Base-by-base conservation (phyloP, 2,797 vertebrate genomes). In the Anomalospiza imberbis region DNA sequence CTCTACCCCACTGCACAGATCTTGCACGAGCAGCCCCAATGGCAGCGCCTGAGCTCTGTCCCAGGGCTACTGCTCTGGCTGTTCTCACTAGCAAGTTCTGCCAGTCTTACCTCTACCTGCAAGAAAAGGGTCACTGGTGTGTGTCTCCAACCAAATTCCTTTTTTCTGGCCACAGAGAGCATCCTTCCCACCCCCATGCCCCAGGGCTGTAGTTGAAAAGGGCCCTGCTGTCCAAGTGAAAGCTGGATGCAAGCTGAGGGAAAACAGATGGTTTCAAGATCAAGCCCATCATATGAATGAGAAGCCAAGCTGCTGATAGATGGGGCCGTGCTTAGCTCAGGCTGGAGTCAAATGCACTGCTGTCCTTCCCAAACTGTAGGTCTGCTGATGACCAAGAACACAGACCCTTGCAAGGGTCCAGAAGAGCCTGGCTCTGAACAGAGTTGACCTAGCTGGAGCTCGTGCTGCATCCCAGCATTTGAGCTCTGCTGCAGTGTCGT, bases 181-280 rank as follows among this genome's bases (percentile, higher is more conserved):
- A 47, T 36, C 40, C 45, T 85, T 74, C 76, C 70, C 61, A 58
- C 38, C 51, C n/a, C 58, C 25, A 9, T 61, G 76, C 70, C 91
- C 85, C 5, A 24, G 66, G 91, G 88, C 91, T 75, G 55, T 84
- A 34, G 44, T 73, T 91, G 91, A 26, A 82, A 57, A 78, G 51
- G 38, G 32, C 51, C 78, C 21, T 62, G 76, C 83, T 81, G 62
- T 75, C 88, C 88, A 77, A 91, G 88, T 24, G 83, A 86, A 86
- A 91, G 85, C 95, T 88, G 82, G 51, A 84, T 81, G 47, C 89
- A 73, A 79, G 73, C 91, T 95, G 94, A 94, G 85, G 83, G 73
- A 58, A 91, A 95, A 62, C 94, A 96, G 94, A 96, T 96, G 94
- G 94, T 88, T 94, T 90, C 85, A 75, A 88, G 94, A 88, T 79